Percentiles rank a stretch among this genome's conserved stretches.
Evolutionary conservation across 2,888 invertebrate species (phyloP).

Genomic region (Liposcelis brunnea): DNA sequence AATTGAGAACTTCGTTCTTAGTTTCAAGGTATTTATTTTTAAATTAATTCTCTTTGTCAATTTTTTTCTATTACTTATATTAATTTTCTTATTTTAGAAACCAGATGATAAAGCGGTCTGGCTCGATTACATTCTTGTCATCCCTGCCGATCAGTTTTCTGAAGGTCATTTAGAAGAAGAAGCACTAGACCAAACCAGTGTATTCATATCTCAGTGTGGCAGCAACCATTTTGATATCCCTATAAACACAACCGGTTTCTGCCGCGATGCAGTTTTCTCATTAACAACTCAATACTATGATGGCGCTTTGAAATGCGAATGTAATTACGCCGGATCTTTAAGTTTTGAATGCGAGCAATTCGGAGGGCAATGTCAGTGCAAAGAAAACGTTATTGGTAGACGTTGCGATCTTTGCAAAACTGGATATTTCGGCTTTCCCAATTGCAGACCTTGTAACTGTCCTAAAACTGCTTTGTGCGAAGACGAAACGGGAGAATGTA

Average conservation of each 20-base stretch:
- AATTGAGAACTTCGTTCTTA: slow-evolving; percentile 63
- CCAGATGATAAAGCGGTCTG: slow-evolving; percentile 49
- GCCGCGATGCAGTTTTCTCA: slow-evolving; percentile 79
- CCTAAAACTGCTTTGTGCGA: slow-evolving; percentile 71
- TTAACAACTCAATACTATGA: slow-evolving; percentile 89
- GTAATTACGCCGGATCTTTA: slow-evolving; percentile 71
- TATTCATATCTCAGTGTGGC: slow-evolving; percentile 79
- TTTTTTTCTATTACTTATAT: slow-evolving; percentile 3
- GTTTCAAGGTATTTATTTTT: slow-evolving; percentile 60
- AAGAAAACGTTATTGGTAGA: slow-evolving; percentile 82
- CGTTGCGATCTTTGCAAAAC: slow-evolving; percentile 65
- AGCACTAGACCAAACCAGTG: slow-evolving; percentile 69
- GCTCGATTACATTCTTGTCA: slow-evolving; percentile 72
- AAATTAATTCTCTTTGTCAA: slow-evolving; percentile 11
- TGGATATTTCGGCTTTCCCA: slow-evolving; percentile 89
- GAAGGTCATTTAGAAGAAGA: slow-evolving; percentile 53
- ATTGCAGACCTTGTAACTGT: slow-evolving; percentile 78
- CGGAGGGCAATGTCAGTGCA: slow-evolving; percentile 93
- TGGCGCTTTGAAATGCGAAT: slow-evolving; percentile 77
- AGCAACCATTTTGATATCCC: slow-evolving; percentile 69
- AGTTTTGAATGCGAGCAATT: slow-evolving; percentile 81
- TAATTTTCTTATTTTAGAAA: slow-evolving; percentile 22
- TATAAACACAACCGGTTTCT: slow-evolving; percentile 56
- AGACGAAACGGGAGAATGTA: slow-evolving; percentile 58
- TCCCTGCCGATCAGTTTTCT: slow-evolving; percentile 56